Conservation (phyloP, 2,797 vertebrate genomes). For the Myripristis murdjan region DNA sequence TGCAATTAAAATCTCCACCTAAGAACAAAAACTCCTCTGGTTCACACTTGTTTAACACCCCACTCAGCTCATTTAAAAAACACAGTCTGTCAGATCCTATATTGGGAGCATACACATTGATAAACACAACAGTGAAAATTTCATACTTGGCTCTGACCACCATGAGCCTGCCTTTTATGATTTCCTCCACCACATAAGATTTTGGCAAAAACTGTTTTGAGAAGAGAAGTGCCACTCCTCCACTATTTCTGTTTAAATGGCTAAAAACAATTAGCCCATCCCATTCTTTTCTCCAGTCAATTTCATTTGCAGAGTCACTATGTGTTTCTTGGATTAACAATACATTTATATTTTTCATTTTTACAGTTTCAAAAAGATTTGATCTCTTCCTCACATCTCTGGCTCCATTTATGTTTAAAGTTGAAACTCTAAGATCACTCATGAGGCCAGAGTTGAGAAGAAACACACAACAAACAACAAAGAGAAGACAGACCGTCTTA, state of each 20-base stretch:
- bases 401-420: no score
- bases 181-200: background rate
- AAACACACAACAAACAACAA: background rate
- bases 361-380: no score
- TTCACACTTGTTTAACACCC: conserved; percentile 7
- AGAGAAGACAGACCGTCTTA: background rate
- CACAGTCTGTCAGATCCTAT: background rate
- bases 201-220: background rate
- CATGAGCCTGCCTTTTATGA: background rate
- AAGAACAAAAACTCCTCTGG: conserved; percentile 16
- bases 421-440: no score
- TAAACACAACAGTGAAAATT: background rate
- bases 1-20: no score
- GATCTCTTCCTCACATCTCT: no score
- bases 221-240: background rate
- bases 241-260: background rate
- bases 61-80: background rate
- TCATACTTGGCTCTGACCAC: background rate
- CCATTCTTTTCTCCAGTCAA: no score
- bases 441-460: background rate
- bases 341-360: no score
- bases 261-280: no score
- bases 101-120: background rate
- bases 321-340: no score
- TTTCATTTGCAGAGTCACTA: no score